Evolutionary conservation across 2,888 invertebrate genomes (phyloP), one percentile per base, ranked within the genome.

Genomic region (Ctena decussata): DNA sequence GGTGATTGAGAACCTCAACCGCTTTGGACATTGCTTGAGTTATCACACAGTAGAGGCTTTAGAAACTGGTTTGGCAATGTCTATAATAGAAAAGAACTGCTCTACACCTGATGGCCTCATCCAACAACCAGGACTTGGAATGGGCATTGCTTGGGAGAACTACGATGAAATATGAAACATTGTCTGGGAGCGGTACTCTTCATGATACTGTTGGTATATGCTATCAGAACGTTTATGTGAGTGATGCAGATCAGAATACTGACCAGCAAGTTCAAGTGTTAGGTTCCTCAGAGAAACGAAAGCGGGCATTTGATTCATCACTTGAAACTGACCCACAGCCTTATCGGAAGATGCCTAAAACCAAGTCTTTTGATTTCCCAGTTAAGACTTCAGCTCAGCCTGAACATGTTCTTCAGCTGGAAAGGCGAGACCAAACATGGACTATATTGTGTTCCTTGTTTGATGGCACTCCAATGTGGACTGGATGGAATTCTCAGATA

Each of bases 181-280:
- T 89, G 24, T 82, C 84, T 30, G 85, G 89, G 12, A 53, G 27
- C 27, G 85, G 81, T 24, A 89, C 80, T 5, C 74, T 89, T 21
- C 89, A 87, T 46, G 81, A 85, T 75, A 85, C 87, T 24, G 77
- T 85, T 35, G 84, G 88, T 3, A 88, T 86, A 15, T 84, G 86
- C 57, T 88, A 82, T 49, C 88, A 88, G 53, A 83, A 88, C 46
- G 32, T 41, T 12, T 37, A 46, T 46, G 15, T 30, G 70, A 32
- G 46, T 41, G 79, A 75, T 27, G 44, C 57, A 72, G 57, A 71
- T 35, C 88, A 84, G 3, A 80, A 87, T 81, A 86, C 86, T 15
- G 60, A 75, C 35, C 86, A 90, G 69, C 75, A 75, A 65, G 39
- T 53, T 11, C 73, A 85, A 35, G 35, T 79, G 27, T 30, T 30